Evolutionary conservation across 37 sponge, comb jelly and placozoan genomes (phyloP).

Genomic region (Cliona cf. orientalis): DNA sequence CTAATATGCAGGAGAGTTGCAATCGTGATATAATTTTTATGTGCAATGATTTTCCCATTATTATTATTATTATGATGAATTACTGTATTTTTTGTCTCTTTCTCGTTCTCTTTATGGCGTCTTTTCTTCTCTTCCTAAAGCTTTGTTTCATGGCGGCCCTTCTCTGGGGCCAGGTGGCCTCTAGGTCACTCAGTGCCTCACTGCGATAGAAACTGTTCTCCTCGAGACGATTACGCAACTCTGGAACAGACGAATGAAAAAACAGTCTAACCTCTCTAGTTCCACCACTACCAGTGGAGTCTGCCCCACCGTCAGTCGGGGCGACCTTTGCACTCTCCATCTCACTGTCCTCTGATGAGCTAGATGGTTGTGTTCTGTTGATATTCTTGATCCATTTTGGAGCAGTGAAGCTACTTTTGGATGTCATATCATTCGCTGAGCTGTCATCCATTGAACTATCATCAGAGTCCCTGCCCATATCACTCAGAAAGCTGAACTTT

Average conservation of each 20-base stretch:
- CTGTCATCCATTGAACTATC: neutral
- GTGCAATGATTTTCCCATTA: too few species aligned
- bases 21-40: too few species aligned
- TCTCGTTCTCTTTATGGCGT: too few species aligned
- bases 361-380: neutral
- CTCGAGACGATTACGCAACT: constrained; percentile 39
- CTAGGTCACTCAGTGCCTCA: constrained; percentile 40
- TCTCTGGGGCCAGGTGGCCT: constrained; percentile 37
- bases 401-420: neutral
- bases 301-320: too few species aligned
- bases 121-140: constrained; percentile 35
- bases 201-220: constrained; percentile 40
- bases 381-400: neutral
- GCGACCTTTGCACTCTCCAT: neutral
- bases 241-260: constrained; percentile 34
- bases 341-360: neutral
- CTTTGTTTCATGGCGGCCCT: constrained; percentile 44
- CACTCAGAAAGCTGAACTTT: constrained; percentile 8
- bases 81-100: too few species aligned
- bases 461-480: neutral
- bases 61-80: too few species aligned
- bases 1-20: too few species aligned
- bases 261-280: constrained; percentile 15
- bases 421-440: neutral
- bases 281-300: neutral